Evolutionary conservation across 2,888 invertebrate genomes (phyloP).

Genomic region (Papilio protenor): DNA sequence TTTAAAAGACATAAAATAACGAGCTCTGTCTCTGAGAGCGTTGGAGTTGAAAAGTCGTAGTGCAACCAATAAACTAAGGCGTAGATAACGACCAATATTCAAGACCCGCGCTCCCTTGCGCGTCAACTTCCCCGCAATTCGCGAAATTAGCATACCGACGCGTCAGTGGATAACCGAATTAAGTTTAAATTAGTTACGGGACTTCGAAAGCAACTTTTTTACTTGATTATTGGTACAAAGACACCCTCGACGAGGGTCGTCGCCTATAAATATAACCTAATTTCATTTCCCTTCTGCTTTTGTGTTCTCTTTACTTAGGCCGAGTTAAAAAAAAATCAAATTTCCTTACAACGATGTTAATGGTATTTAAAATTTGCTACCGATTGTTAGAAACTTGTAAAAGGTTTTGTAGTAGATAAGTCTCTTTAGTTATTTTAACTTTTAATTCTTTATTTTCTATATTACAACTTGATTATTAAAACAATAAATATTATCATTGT

Average conservation of each 20-base stretch:
- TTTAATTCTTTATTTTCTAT: not conserved
- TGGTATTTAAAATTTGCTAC: slow-evolving; percentile 20
- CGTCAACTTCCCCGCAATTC: slow-evolving; percentile 44
- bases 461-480: not conserved
- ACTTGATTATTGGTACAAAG: slow-evolving; percentile 52
- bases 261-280: slow-evolving; percentile 44
- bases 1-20: slow-evolving; percentile 12
- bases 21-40: not conserved
- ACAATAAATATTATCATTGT: not conserved
- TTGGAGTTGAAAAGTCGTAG: slow-evolving; percentile 10
- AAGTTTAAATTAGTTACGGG: slow-evolving; percentile 64
- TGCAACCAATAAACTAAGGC: slow-evolving; percentile 18
- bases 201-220: slow-evolving; percentile 53
- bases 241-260: slow-evolving; percentile 50
- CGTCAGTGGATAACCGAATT: slow-evolving; percentile 62
- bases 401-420: not conserved
- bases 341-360: slow-evolving; percentile 22
- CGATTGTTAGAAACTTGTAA: slow-evolving; percentile 1
- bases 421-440: not conserved
- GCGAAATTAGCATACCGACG: slow-evolving; percentile 53
- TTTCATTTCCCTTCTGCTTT: slow-evolving; percentile 37
- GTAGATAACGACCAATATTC: slow-evolving; percentile 32
- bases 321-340: slow-evolving; percentile 34
- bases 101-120: slow-evolving; percentile 31
- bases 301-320: slow-evolving; percentile 36